These are phyloP conservation scores for Uropetala carovei DNA, from an alignment of 2,888 invertebrate genomes.

Conservation along the genomic window DNA sequence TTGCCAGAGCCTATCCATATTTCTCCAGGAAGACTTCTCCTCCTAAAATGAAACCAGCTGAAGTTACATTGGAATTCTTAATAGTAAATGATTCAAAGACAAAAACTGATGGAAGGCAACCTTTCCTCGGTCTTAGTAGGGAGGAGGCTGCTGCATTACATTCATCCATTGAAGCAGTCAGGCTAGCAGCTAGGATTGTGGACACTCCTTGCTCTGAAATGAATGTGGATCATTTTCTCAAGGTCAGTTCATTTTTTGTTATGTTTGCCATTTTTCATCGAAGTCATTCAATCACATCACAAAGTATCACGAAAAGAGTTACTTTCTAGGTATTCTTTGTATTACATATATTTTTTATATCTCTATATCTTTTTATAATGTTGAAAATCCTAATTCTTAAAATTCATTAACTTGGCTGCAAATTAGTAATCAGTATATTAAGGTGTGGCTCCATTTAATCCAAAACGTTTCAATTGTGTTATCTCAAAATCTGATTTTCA, in stretches of 20 bases:
- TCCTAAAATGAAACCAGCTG: conserved; percentile 67
- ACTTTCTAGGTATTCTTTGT: too few species aligned
- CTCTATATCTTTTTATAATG: too few species aligned
- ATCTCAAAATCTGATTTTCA: background rate
- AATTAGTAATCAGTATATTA: too few species aligned
- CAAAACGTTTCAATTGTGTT: background rate
- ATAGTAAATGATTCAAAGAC: conserved; percentile 72
- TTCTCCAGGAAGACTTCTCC: conserved; percentile 79
- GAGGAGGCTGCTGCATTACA: conserved; percentile 79
- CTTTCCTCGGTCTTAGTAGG: conserved; percentile 72
- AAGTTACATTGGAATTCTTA: conserved; percentile 78
- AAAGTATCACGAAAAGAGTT: background rate
- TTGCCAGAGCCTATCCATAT: conserved; percentile 88
- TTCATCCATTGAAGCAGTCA: conserved; percentile 80
- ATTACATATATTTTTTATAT: too few species aligned
- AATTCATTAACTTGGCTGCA: too few species aligned
- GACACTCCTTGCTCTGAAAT: conserved; percentile 92
- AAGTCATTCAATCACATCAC: background rate
- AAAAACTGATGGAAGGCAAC: conserved; percentile 66
- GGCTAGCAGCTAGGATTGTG: conserved; percentile 87
- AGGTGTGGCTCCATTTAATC: background rate
- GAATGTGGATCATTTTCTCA: conserved; percentile 87
- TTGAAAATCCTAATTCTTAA: too few species aligned
- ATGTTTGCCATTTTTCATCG: background rate
- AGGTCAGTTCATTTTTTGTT: conserved; percentile 75